phyloP scores from a whole-genome alignment of 2,113 vertebrate species.

The Esox niger region DNA sequence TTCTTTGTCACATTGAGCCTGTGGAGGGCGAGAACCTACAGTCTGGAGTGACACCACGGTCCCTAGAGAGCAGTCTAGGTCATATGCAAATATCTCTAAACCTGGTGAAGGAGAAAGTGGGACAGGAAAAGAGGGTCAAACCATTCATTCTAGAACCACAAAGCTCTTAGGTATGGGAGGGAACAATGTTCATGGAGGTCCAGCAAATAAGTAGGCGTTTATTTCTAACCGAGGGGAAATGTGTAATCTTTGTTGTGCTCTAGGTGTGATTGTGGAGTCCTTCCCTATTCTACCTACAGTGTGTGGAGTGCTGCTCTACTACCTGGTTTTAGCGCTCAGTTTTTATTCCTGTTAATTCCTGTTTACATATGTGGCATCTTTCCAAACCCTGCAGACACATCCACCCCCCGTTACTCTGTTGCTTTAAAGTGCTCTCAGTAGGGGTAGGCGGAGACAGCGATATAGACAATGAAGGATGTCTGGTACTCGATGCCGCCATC shows the following conservation, averaged over 20 bases:
- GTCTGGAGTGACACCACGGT: constrained; percentile 16
- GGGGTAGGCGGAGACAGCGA: constrained; percentile 93
- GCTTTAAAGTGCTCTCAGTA: constrained; percentile 78
- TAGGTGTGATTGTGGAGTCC: constrained; percentile 19
- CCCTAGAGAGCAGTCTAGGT: constrained; percentile 17
- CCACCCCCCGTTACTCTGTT: background rate
- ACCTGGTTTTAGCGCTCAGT: constrained; percentile 24
- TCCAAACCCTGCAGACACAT: constrained; percentile 18
- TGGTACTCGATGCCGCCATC: constrained; percentile 88
- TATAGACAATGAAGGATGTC: constrained; percentile 97
- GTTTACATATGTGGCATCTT: constrained; percentile 49
- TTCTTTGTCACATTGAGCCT: constrained; percentile 8
- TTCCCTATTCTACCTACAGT: constrained; percentile 21
- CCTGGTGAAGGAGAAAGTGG: constrained; percentile 9
- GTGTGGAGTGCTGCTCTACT: constrained; percentile 18
- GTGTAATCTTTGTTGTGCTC: constrained; percentile 17
- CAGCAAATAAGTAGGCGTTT: constrained; percentile 30
- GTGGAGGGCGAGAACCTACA: constrained; percentile 10
- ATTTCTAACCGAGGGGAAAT: constrained; percentile 6
- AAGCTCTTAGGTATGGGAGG: constrained; percentile 11
- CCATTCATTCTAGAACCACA: background rate
- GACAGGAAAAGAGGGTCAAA: no score
- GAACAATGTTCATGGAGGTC: constrained; percentile 14
- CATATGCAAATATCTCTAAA: constrained; percentile 39
- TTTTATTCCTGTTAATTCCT: constrained; percentile 31